Conservation (phyloP, 2,797 vertebrate species). For the Catharus ustulatus region DNA sequence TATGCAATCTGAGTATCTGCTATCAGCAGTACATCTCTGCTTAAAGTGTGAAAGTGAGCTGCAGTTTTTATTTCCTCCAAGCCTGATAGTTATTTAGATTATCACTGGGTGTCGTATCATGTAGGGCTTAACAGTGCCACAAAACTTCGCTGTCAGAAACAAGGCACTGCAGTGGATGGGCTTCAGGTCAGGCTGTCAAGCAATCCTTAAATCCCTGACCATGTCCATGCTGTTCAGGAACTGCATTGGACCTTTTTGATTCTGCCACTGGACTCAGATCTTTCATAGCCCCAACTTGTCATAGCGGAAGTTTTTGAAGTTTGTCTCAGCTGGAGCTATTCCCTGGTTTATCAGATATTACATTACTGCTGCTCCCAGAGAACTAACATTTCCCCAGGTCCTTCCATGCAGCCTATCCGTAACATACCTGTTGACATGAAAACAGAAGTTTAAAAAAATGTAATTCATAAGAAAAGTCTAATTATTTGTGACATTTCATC, state of each 20-base stretch:
- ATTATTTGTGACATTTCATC: conserved; percentile 77
- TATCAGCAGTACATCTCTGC: background rate
- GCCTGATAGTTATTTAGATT: background rate
- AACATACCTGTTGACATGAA: conserved; percentile 66
- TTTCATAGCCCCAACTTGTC: background rate
- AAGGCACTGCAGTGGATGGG: background rate
- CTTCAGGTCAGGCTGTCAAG: background rate
- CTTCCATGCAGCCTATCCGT: conserved; percentile 35
- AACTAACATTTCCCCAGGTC: conserved; percentile 55
- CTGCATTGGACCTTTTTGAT: background rate
- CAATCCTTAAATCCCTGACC: background rate
- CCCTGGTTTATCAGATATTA: conserved; percentile 16
- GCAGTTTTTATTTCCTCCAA: conserved; percentile 14
- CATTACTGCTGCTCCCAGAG: conserved; percentile 10
- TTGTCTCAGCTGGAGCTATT: background rate
- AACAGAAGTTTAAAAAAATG: conserved; percentile 62
- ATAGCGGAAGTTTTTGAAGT: background rate
- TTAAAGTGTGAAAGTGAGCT: background rate
- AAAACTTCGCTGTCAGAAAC: background rate
- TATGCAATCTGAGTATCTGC: background rate
- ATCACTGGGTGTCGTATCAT: background rate
- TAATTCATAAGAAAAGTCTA: conserved; percentile 71
- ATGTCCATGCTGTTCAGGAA: background rate
- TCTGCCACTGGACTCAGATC: background rate
- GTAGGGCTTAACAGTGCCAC: background rate